A percentile compares a stretch with the other conserved stretches of the same genome.
phyloP scores from a whole-genome alignment of 2,888 invertebrate genomes.

The Tiliacea citrago region DNA sequence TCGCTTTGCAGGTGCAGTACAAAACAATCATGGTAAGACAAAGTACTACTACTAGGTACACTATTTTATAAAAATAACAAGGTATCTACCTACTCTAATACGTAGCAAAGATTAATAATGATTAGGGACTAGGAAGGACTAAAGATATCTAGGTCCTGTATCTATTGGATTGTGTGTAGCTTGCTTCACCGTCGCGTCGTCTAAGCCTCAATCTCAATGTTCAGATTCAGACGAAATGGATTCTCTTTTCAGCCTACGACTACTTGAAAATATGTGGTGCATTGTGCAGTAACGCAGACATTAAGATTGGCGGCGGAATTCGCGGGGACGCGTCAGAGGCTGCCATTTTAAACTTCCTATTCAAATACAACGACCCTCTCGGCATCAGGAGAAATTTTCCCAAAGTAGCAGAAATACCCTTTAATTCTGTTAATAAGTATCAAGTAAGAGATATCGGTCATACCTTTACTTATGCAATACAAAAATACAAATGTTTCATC shows the following conservation, averaged over 20 bases:
- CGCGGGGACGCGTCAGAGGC: constrained; percentile 98
- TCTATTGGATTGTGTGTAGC: not conserved
- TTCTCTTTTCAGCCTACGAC: constrained; percentile 90
- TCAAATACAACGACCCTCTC: constrained; percentile 92
- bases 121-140: not conserved
- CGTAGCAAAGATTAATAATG: not conserved
- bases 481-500: not conserved
- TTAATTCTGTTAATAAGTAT: constrained; percentile 98
- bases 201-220: not conserved
- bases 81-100: too few relatives aligned
- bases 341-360: constrained; percentile 95
- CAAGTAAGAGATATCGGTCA: constrained; percentile 87
- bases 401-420: constrained; percentile 97
- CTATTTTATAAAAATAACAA: not conserved
- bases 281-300: constrained; percentile 98
- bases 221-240: not conserved
- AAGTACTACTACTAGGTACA: too few relatives aligned
- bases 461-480: not conserved
- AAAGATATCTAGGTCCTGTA: not conserved
- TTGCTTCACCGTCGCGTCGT: not conserved
- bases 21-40: constrained; percentile 74
- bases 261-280: constrained; percentile 97
- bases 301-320: constrained; percentile 95
- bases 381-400: constrained; percentile 94
- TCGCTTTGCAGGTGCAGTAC: constrained; percentile 70